Evolutionary conservation across 53 echinoderm and acorn worm species (phyloP).

Genomic region (Holothuria scabra): DNA sequence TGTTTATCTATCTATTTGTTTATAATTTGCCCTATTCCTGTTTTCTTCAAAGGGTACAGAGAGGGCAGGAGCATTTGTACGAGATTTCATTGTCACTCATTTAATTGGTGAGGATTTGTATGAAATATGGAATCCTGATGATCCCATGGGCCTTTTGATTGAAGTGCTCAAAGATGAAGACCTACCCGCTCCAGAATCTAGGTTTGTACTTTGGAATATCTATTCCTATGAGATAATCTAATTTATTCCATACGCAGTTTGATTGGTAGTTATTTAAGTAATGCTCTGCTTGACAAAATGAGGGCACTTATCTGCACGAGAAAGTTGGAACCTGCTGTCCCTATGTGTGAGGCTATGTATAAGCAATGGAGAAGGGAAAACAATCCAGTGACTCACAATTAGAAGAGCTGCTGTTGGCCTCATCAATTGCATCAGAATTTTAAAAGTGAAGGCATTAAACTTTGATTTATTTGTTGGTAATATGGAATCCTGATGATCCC

Average conservation of each 20-base stretch:
- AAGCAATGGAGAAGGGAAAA: no score
- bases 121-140: constrained; percentile 68
- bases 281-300: no score
- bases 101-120: constrained; percentile 82
- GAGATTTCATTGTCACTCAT: constrained; percentile 88
- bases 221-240: not conserved
- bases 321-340: no score
- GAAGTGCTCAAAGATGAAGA: constrained; percentile 58
- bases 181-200: constrained; percentile 70
- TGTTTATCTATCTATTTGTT: no score
- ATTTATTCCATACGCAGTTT: no score
- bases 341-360: no score
- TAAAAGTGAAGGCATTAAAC: no score
- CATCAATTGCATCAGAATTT: no score
- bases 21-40: not conserved
- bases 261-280: no score
- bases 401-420: no score
- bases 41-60: constrained; percentile 65
- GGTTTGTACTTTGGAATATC: constrained; percentile 45
- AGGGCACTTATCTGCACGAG: no score
- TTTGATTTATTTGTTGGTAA: constrained; percentile 76
- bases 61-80: constrained; percentile 80
- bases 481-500: constrained; percentile 63
- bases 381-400: no score
- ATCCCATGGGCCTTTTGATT: constrained; percentile 70